Conservation (phyloP, 92 coral and sea anemone genomes). For the Epizoanthus fatuus region DNA sequence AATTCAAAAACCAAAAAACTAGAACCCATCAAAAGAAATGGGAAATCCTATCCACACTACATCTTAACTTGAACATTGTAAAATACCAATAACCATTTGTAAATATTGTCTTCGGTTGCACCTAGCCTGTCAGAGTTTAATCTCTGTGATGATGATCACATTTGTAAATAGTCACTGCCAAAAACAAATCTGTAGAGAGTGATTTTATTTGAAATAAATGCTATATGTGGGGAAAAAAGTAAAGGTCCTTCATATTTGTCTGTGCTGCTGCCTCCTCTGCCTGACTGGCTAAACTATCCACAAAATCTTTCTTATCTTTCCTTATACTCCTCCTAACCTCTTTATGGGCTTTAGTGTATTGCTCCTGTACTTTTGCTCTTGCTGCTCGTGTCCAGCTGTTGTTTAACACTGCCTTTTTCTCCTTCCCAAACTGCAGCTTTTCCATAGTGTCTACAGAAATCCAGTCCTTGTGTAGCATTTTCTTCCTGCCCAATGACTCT, state of each 20-base stretch:
- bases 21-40: no score
- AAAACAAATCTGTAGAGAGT: no score
- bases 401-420: constrained; percentile 20
- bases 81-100: no score
- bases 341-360: neutral
- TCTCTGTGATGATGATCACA: no score
- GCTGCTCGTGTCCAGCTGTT: constrained; percentile 16
- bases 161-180: no score
- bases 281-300: neutral
- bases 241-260: neutral
- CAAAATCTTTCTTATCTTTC: neutral
- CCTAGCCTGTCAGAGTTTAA: no score
- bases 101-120: no score
- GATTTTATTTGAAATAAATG: no score
- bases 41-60: no score
- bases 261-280: neutral
- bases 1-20: no score
- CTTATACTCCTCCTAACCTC: constrained; percentile 7
- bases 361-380: neutral
- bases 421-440: constrained; percentile 11
- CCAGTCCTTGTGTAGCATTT: neutral
- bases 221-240: neutral
- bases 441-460: constrained; percentile 15
- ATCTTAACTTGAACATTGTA: no score
- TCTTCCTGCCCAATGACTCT: no score